Evolutionary conservation across 2,797 vertebrate genomes (phyloP).

Genomic region (Monodelphis domestica): DNA sequence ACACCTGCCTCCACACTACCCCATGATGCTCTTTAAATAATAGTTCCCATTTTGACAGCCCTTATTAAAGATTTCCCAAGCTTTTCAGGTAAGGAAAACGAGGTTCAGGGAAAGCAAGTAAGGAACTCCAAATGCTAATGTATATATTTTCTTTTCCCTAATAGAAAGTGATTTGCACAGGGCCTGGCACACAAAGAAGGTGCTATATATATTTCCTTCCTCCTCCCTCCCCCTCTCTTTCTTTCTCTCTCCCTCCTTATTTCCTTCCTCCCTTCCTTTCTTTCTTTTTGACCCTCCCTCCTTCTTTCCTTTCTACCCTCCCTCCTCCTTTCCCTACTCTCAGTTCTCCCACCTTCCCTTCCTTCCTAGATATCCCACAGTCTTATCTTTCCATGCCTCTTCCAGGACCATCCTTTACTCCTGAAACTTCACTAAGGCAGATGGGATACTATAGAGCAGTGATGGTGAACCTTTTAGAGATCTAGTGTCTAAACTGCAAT

Average conservation of each 20-base stretch:
- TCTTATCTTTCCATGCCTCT: background rate
- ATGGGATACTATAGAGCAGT: background rate
- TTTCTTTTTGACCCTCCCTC: too few species aligned
- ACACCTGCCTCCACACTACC: background rate
- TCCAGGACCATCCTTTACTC: background rate
- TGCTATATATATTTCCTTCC: background rate
- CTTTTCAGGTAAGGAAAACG: background rate
- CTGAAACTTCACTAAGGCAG: background rate
- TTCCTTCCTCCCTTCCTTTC: background rate
- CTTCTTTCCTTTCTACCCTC: too few species aligned
- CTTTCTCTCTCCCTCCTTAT: too few species aligned
- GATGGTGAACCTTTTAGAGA: too few species aligned
- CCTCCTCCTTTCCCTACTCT: too few species aligned
- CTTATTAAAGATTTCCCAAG: background rate
- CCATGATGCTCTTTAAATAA: background rate
- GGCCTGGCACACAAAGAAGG: background rate
- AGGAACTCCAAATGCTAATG: background rate
- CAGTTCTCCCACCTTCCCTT: background rate
- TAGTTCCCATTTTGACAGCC: background rate
- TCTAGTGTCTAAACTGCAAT: too few species aligned
- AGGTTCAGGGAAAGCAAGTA: background rate
- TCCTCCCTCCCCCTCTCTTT: too few species aligned
- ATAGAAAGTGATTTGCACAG: background rate
- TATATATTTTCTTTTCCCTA: background rate
- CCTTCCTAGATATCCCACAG: background rate